Conservation (phyloP, 2,113 vertebrate species). For the Dasyprocta punctata region DNA sequence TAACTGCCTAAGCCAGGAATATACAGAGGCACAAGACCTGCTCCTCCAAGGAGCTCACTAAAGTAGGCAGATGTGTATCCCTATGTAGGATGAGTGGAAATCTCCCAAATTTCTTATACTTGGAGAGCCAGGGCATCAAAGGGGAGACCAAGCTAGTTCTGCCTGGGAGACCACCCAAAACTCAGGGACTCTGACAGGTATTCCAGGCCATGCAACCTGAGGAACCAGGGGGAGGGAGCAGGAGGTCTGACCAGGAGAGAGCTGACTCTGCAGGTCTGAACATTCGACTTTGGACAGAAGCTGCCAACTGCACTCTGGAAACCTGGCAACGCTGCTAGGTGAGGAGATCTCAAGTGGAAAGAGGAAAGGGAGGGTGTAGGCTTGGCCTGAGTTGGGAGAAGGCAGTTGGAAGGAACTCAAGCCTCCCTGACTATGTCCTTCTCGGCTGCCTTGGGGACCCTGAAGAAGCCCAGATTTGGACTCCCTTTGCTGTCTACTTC, state of each 20-base stretch:
- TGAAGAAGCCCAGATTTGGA: not conserved
- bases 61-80: not conserved
- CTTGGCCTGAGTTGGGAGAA: not conserved
- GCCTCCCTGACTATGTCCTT: not conserved
- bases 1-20: not conserved
- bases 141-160: not conserved
- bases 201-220: not conserved
- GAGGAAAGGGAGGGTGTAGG: not conserved
- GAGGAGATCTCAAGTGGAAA: not conserved
- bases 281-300: not conserved
- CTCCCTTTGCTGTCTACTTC: not conserved
- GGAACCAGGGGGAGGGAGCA: not conserved
- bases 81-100: not conserved
- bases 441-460: not conserved
- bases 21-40: not conserved
- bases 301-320: not conserved
- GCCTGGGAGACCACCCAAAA: not conserved
- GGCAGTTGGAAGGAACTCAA: accelerated
- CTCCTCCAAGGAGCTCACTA: not conserved
- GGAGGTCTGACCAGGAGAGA: not conserved
- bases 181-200: not conserved
- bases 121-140: not conserved
- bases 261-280: not conserved
- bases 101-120: not conserved
- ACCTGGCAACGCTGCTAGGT: not conserved